Evolutionary conservation across 2,113 vertebrate species (phyloP), one percentile per base, ranked within the genome.

Genomic region (Labeo catla): DNA sequence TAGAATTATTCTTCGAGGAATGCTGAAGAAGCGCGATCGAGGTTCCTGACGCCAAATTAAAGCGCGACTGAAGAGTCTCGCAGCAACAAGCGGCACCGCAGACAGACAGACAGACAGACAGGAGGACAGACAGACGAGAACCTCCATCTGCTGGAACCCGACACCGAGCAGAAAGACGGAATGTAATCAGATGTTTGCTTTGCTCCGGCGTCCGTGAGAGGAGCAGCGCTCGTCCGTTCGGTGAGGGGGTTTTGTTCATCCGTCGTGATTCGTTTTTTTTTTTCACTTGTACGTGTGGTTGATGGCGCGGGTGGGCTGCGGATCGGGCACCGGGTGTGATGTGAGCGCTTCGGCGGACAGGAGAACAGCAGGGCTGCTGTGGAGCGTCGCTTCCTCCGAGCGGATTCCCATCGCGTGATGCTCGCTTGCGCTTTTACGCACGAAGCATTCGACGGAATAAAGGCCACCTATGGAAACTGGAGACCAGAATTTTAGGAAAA

Each of bases 401-500:
- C 92, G 94, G 92, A 91, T 93, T 89, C 90, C 89, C 91, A 93
- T 87, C 87, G 92, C 93, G 91, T 92, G 93, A 95, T 94, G 93
- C 88, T 93, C 93, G 92, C 91, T 92, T 91, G 92, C 87, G 86
- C 90, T 90, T 87, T 91, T 88, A 66, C 49, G 23, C 61, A 21
- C 92, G 96, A 96, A 95, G 95, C 94, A 94, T 93, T 95, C 95
- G 95, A 96, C 96, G 95, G 96, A 96, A 95, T 97, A 97, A 96
- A 94, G 94, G 95, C 96, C 96, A 97, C 98, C 94, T 97, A 98
- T 99, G 98, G 98, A 99, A 99, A 97, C 97, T 96, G 97, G 96
- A 96, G 97, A 99, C 93, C 97, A 95, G 95, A 99, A 99, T 99
- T 99, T 99, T 98, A 99, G 97, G 92, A 98, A 98, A 97, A 98